Percentiles rank a stretch among this genome's conserved stretches.
Evolutionary conservation across 30 jellyfish, hydroid and myxozoan species (phyloP).

Genomic region (Cassiopea andromeda): DNA sequence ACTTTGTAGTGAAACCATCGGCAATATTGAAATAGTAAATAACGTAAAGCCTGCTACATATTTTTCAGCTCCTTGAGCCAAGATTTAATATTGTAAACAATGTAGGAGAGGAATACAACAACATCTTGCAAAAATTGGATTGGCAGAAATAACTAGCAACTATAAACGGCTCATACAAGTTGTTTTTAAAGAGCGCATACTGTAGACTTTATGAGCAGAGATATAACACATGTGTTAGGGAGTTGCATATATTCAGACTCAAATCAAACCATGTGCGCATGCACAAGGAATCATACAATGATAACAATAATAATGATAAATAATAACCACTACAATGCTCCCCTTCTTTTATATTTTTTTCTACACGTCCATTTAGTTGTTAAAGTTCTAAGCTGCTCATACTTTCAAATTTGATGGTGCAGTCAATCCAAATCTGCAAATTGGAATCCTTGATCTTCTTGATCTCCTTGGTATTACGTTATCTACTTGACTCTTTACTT

Average conservation of each 20-base stretch:
- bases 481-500: not conserved
- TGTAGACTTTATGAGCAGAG: not conserved
- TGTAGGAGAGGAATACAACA: too few relatives aligned
- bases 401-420: not conserved
- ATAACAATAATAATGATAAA: not conserved
- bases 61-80: too few relatives aligned
- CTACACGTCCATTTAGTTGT: not conserved
- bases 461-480: not conserved
- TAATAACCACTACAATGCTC: not conserved
- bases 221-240: not conserved
- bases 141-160: too few relatives aligned
- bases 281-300: not conserved
- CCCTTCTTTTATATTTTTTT: not conserved
- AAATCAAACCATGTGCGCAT: not conserved
- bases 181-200: too few relatives aligned
- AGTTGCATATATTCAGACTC: not conserved
- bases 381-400: not conserved
- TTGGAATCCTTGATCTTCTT: constrained; percentile 5
- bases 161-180: too few relatives aligned
- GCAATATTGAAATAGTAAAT: too few relatives aligned
- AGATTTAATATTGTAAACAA: too few relatives aligned
- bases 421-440: not conserved
- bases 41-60: too few relatives aligned
- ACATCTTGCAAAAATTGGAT: too few relatives aligned
- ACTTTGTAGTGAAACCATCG: too few relatives aligned